Evolutionary conservation across 2,797 vertebrate species (phyloP).

Genomic region (Rhynchotus rufescens): DNA sequence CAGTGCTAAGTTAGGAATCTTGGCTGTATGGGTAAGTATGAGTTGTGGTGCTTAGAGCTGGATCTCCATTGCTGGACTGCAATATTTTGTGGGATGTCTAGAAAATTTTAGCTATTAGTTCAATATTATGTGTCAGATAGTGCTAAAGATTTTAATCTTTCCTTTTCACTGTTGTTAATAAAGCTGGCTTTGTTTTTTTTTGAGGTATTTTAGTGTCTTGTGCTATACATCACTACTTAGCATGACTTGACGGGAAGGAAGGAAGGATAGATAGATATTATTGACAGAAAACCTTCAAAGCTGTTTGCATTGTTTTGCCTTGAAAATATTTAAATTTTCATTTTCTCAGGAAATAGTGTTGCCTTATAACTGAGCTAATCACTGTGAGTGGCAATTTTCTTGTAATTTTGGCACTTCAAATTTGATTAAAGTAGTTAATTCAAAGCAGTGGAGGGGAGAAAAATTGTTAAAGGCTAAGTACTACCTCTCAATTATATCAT

Average conservation of each 20-base stretch:
- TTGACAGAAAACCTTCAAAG: background rate
- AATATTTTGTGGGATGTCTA: background rate
- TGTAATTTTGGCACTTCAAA: background rate
- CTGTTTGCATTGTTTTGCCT: background rate
- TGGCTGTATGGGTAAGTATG: background rate
- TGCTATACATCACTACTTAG: background rate
- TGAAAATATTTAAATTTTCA: background rate
- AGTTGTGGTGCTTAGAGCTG: background rate
- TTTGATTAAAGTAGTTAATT: background rate
- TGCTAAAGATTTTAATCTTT: background rate
- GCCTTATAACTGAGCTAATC: background rate
- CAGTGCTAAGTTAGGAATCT: background rate
- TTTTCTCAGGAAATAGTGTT: background rate
- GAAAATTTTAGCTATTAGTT: background rate
- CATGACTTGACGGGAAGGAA: background rate
- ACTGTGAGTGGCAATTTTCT: background rate
- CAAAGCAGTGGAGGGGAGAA: background rate
- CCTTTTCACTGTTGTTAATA: background rate
- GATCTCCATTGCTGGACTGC: background rate
- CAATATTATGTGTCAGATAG: background rate
- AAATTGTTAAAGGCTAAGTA: background rate
- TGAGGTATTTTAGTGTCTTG: background rate
- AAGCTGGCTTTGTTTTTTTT: background rate
- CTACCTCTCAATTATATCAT: background rate
- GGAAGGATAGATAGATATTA: background rate